Conservation (phyloP, 2,888 invertebrate species). For the Drosophila kokeensis region DNA sequence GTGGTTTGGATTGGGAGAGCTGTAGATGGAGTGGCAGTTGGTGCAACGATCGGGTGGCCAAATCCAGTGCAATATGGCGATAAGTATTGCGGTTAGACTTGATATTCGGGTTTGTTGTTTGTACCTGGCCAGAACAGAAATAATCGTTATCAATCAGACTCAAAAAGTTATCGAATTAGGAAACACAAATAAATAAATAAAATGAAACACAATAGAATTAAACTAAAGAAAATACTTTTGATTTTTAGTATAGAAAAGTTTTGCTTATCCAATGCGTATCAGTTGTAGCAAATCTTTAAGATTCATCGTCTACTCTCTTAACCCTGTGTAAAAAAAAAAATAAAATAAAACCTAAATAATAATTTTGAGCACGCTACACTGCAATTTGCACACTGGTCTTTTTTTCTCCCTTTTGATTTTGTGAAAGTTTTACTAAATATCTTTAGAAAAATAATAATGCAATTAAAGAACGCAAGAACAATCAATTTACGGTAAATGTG, state of each 20-base stretch:
- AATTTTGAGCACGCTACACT: conserved; percentile 36
- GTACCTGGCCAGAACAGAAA: conserved; percentile 87
- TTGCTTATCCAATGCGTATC: conserved; percentile 84
- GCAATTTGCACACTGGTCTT: conserved; percentile 6
- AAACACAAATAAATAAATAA: conserved; percentile 5
- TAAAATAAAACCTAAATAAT: conserved; percentile 21
- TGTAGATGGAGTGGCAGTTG: conserved; percentile 86
- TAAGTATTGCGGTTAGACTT: conserved; percentile 91
- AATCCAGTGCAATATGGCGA: conserved; percentile 90
- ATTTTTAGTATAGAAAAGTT: conserved; percentile 44
- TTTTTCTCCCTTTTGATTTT: conserved; percentile 18
- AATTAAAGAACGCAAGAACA: conserved; percentile 48
- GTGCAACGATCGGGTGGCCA: conserved; percentile 91
- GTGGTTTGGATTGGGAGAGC: conserved; percentile 82
- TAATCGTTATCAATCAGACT: neutral
- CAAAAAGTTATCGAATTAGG: neutral
- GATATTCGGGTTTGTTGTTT: conserved; percentile 97
- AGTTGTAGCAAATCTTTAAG: conserved; percentile 36
- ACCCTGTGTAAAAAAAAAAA: neutral
- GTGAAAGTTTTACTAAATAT: conserved; percentile 38
- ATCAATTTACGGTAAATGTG: conserved; percentile 3
- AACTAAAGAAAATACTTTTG: conserved; percentile 1
- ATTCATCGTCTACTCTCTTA: conserved; percentile 10
- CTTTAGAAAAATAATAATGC: conserved; percentile 33
- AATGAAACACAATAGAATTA: conserved; percentile 10